phyloP scores from a whole-genome alignment of 2,888 invertebrate species.

The Gymnoscelis rufifasciata region DNA sequence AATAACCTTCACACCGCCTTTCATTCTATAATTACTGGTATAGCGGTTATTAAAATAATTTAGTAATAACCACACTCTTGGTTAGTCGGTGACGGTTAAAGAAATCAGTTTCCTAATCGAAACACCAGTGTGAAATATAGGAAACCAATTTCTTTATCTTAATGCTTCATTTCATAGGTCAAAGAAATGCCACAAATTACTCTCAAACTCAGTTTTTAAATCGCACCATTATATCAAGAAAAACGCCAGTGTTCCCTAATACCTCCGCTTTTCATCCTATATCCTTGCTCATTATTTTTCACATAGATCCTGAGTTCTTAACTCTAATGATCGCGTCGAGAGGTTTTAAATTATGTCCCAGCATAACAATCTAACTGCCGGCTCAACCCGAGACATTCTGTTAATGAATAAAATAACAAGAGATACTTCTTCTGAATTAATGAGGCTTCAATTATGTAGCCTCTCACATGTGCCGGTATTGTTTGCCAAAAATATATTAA shows the following conservation, averaged over 20 bases:
- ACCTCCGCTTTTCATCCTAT: background rate
- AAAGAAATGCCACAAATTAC: too few species aligned
- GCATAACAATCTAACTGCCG: constrained; percentile 69
- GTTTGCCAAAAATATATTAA: constrained; percentile 2
- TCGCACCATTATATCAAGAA: too few species aligned
- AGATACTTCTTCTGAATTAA: constrained; percentile 77
- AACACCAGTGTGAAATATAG: too few species aligned
- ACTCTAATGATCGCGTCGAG: constrained; percentile 65
- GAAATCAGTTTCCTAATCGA: too few species aligned
- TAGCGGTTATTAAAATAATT: too few species aligned
- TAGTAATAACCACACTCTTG: too few species aligned
- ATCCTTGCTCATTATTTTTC: constrained; percentile 18
- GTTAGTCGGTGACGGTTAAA: too few species aligned
- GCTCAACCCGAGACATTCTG: constrained; percentile 58
- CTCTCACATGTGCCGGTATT: constrained; percentile 6
- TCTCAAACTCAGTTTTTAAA: too few species aligned
- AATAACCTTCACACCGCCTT: too few species aligned
- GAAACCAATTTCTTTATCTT: too few species aligned
- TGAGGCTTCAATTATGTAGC: constrained; percentile 68
- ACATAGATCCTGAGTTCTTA: constrained; percentile 30
- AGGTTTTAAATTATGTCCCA: constrained; percentile 72
- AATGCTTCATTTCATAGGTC: too few species aligned
- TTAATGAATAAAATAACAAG: constrained; percentile 78
- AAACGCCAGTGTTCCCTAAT: background rate
- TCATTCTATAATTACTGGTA: too few species aligned